Evolutionary conservation across 2,888 invertebrate genomes (phyloP), one percentile per base, ranked within the genome.

Genomic region (Papilio demoleus): DNA sequence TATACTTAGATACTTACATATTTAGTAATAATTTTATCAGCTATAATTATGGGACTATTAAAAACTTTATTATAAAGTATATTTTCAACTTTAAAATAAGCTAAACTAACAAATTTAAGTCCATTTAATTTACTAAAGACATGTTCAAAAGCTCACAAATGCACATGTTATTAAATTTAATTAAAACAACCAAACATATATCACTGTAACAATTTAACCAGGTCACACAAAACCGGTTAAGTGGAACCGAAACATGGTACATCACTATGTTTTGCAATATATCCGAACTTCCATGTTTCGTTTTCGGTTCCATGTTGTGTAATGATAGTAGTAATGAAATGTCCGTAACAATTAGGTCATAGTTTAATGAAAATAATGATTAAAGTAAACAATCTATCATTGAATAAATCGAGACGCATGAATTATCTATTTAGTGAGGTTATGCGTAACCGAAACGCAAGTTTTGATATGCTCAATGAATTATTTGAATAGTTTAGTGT

Each of bases 291-390:
- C n/a, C n/a, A n/a, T n/a, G n/a, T n/a, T n/a, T n/a, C n/a, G n/a
- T n/a, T n/a, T n/a, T n/a, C n/a, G n/a, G n/a, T n/a, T n/a, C n/a
- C n/a, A n/a, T 65, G 64, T 17, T 34, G 79, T 76, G 76, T 75
- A 76, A 79, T 74, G 77, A 77, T 72, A 73, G 71, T 73, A 69
- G 75, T 75, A 79, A 80, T 78, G 77, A 75, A 77, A 75, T 74
- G 76, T 72, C 75, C 69, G 72, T 70, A 72, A 69, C 71, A 73
- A 73, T 75, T 70, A 70, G 73, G 70, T 70, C 72, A 69, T 38
- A 70, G 68, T 71, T 70, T 74, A 76, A 75, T 75, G 70, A 67
- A 70, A 73, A 72, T 71, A 70, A 68, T 74, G 70, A 73, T 73
- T 74, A 70, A 72, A 70, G 70, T 70, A 71, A 72, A 73, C 73